Evolutionary conservation across 2,113 vertebrate genomes (phyloP).

Genomic region (Carassius carassius): DNA sequence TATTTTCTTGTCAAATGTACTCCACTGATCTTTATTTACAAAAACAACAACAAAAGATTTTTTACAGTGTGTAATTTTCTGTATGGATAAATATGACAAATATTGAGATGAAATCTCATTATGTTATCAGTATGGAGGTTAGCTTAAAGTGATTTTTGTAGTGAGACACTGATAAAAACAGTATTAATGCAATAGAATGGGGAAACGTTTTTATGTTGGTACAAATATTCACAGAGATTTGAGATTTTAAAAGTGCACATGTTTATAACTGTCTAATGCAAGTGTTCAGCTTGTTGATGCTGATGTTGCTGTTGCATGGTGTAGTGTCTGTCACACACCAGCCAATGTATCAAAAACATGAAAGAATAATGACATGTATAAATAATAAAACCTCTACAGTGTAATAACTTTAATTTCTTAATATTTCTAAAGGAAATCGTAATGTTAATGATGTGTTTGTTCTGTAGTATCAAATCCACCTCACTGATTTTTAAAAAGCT

Average conservation of each 20-base stretch:
- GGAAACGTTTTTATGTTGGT: background rate
- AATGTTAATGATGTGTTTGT: background rate
- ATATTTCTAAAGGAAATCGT: background rate
- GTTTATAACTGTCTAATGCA: background rate
- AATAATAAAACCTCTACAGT: background rate
- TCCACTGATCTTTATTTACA: too few relatives aligned
- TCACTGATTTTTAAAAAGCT: slow-evolving; percentile 61
- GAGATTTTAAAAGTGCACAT: background rate
- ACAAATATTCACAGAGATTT: background rate
- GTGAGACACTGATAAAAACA: background rate
- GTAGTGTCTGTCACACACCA: background rate
- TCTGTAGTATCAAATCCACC: slow-evolving; percentile 55
- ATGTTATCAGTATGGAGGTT: background rate
- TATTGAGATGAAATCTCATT: background rate
- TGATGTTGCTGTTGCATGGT: background rate
- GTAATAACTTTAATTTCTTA: background rate
- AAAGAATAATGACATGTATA: background rate
- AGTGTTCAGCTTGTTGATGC: background rate
- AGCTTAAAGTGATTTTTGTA: background rate
- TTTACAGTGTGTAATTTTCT: too few relatives aligned
- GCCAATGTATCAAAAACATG: background rate
- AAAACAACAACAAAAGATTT: too few relatives aligned
- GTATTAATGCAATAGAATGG: background rate
- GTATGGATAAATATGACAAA: background rate
- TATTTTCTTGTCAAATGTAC: background rate